Evolutionary conservation across 2,888 invertebrate species (phyloP).

Genomic region (Calliscelio sp.): DNA sequence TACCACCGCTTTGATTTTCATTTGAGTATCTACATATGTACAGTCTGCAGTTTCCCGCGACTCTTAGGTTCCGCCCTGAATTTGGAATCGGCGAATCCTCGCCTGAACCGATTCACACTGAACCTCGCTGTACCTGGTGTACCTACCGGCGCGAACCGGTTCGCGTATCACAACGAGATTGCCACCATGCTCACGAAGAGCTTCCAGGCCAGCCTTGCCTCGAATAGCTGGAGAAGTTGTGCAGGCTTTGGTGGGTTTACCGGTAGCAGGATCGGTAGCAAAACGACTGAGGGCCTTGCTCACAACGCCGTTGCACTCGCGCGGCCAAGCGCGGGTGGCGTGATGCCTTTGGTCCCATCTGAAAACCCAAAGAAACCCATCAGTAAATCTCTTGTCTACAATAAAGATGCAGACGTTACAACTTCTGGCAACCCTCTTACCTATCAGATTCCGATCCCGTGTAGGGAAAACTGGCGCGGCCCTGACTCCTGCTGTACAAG

Average conservation of each 20-base stretch:
- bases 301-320: slow-evolving; percentile 86
- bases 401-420: no score
- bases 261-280: slow-evolving; percentile 79
- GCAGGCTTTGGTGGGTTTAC: slow-evolving; percentile 56
- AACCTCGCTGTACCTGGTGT: slow-evolving; percentile 86
- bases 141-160: slow-evolving; percentile 85
- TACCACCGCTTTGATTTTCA: not conserved
- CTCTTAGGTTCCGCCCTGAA: slow-evolving; percentile 84
- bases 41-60: not conserved
- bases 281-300: slow-evolving; percentile 86
- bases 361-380: slow-evolving; percentile 59
- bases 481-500: slow-evolving; percentile 84
- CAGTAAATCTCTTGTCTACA: no score
- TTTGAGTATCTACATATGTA: slow-evolving; percentile 54
- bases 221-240: slow-evolving; percentile 66
- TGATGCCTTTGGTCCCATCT: slow-evolving; percentile 83
- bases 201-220: slow-evolving; percentile 84
- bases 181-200: slow-evolving; percentile 85
- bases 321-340: slow-evolving; percentile 83
- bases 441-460: slow-evolving; percentile 80
- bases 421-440: no score
- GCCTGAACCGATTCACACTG: slow-evolving; percentile 87
- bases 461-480: slow-evolving; percentile 84
- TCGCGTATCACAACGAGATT: slow-evolving; percentile 86
- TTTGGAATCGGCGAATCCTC: slow-evolving; percentile 86